Percentiles rank a stretch among this genome's conserved stretches.
Conservation (phyloP, 2,888 invertebrate genomes). For the Agrypnus murinus region DNA sequence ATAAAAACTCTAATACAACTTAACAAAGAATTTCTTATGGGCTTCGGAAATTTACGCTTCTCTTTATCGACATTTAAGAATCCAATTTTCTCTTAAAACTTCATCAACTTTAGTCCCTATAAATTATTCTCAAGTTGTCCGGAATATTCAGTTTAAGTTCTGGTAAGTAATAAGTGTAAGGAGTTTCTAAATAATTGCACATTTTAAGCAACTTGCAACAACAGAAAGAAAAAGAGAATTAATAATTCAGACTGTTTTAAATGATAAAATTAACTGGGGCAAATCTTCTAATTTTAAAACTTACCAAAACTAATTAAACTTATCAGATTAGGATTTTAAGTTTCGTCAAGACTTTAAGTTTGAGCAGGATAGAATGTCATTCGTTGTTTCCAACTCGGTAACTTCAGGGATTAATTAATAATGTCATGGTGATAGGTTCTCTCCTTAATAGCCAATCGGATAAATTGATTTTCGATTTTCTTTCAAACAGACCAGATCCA, state of each 20-base stretch:
- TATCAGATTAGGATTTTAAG: conserved; percentile 44
- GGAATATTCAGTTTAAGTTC: conserved; percentile 14
- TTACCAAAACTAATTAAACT: conserved; percentile 46
- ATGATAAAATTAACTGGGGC: conserved; percentile 33
- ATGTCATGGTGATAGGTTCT: conserved; percentile 29
- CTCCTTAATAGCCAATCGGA: conserved; percentile 19
- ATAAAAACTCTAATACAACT: too few relatives aligned
- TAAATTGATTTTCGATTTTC: conserved; percentile 20
- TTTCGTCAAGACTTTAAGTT: conserved; percentile 35
- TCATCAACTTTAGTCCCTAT: conserved; percentile 4
- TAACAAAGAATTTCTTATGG: too few relatives aligned
- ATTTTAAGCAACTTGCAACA: neutral
- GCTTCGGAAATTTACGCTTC: neutral
- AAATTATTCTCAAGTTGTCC: conserved; percentile 14
- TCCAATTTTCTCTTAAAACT: conserved; percentile 11
- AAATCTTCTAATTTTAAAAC: conserved; percentile 43
- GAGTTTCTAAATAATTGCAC: conserved; percentile 20
- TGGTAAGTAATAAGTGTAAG: conserved; percentile 20
- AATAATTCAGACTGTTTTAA: conserved; percentile 17
- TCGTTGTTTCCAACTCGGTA: conserved; percentile 34
- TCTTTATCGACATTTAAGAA: conserved; percentile 1
- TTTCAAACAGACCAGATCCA: neutral
- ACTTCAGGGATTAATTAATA: conserved; percentile 45
- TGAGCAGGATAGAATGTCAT: conserved; percentile 28
- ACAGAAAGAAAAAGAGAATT: neutral